These are phyloP conservation scores for Acromyrmex echinatior DNA, from an alignment of 1,140 invertebrate species.

Conservation along the genomic window DNA sequence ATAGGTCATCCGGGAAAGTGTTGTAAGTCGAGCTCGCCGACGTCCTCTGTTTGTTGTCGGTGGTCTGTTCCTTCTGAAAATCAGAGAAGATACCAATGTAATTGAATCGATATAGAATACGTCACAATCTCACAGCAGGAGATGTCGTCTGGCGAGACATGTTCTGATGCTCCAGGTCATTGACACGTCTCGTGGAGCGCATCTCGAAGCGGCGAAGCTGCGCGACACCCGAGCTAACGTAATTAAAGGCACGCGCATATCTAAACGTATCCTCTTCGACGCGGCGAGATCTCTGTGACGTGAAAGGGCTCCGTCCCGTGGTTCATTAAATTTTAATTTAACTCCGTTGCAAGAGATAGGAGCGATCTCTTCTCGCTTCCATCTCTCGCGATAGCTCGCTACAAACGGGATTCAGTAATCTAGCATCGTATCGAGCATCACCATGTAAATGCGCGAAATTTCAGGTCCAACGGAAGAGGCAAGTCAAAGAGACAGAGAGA, in stretches of 20 bases:
- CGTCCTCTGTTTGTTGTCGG: conserved; percentile 79
- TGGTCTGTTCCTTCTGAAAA: conserved; percentile 82
- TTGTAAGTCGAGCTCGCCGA: conserved; percentile 79
- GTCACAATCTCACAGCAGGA: conserved; percentile 2
- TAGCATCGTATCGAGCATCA: conserved; percentile 7
- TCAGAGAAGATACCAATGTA: neutral
- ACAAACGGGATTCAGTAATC: conserved; percentile 36
- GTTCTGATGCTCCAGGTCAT: neutral
- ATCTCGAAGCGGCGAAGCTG: neutral
- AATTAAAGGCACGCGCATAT: conserved; percentile 52
- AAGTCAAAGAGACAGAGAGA: no score
- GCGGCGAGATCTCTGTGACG: conserved; percentile 11
- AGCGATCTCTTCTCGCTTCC: conserved; percentile 13
- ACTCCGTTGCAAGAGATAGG: conserved; percentile 14
- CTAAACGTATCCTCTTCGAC: conserved; percentile 7
- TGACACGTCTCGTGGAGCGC: conserved; percentile 16
- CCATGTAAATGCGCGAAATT: conserved; percentile 27
- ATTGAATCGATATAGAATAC: neutral
- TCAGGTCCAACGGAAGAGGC: neutral
- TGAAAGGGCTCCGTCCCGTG: conserved; percentile 35
- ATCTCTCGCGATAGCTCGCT: neutral
- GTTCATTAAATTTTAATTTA: conserved; percentile 65
- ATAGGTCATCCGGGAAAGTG: conserved; percentile 83
- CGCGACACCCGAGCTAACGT: conserved; percentile 39
- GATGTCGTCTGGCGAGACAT: neutral